Conservation (phyloP, 2,797 vertebrate genomes). For the Alcedo quadribrachys region DNA sequence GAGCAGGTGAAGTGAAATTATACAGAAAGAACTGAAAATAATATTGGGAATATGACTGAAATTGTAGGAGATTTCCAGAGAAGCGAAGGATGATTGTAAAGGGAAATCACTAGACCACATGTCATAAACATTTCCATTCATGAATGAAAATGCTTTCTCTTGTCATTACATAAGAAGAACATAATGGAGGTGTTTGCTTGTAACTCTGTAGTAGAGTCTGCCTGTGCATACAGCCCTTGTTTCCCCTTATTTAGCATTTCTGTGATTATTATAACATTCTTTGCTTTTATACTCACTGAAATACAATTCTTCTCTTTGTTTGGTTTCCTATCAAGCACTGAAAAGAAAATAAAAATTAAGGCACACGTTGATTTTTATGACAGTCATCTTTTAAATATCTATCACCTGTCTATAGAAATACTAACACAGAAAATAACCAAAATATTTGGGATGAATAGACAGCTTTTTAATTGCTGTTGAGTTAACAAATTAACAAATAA, state of each 20-base stretch:
- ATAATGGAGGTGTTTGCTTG: background rate
- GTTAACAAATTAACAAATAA: background rate
- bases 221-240: rapidly evolving
- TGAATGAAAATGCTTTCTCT: slow-evolving; percentile 26
- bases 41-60: background rate
- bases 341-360: background rate
- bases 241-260: background rate
- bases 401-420: background rate
- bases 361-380: background rate
- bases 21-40: slow-evolving; percentile 7
- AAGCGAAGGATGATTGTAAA: background rate
- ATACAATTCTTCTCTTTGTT: background rate
- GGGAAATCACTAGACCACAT: slow-evolving; percentile 4
- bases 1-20: slow-evolving; percentile 35
- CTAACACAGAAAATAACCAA: background rate
- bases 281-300: background rate
- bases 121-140: slow-evolving; percentile 7
- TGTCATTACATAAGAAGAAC: background rate
- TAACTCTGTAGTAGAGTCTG: background rate
- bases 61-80: background rate
- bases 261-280: background rate
- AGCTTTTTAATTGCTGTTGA: background rate
- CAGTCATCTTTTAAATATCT: background rate
- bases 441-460: background rate
- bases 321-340: background rate